Conservation (phyloP, 2,113 vertebrate genomes). For the Heptranchias perlo region DNA sequence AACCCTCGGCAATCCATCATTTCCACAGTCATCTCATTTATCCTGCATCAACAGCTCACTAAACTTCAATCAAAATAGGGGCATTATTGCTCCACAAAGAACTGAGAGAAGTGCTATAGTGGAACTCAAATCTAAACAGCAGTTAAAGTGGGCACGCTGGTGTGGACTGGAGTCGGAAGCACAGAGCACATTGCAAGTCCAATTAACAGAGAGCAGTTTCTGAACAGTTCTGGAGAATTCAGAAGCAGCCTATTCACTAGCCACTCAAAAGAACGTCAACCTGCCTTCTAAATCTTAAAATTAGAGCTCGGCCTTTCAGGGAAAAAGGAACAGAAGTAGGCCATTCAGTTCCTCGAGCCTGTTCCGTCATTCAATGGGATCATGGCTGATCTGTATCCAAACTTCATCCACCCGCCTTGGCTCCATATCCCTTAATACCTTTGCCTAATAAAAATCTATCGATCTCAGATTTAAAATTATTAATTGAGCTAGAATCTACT, state of each 20-base stretch:
- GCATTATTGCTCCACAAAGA: not conserved
- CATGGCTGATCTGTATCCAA: too few species aligned
- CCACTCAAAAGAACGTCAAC: not conserved
- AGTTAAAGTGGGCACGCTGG: not conserved
- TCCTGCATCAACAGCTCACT: not conserved
- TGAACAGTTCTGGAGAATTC: not conserved
- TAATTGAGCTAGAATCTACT: too few species aligned
- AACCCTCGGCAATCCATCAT: not conserved
- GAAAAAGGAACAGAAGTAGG: too few species aligned
- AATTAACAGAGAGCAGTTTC: not conserved
- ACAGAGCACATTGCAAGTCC: not conserved
- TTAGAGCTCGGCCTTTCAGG: not conserved
- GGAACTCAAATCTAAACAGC: not conserved
- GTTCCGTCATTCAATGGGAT: too few species aligned
- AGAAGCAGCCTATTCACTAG: not conserved
- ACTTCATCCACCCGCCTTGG: too few species aligned
- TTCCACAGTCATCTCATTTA: not conserved
- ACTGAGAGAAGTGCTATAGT: not conserved
- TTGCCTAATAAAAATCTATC: too few species aligned
- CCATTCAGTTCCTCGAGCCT: too few species aligned
- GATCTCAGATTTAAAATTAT: too few species aligned
- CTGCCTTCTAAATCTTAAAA: not conserved
- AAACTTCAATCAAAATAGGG: not conserved
- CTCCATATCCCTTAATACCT: too few species aligned
- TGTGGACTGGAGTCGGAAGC: not conserved